Evolutionary conservation across 2,888 invertebrate species (phyloP).

Genomic region (Drosophila seclusa): DNA sequence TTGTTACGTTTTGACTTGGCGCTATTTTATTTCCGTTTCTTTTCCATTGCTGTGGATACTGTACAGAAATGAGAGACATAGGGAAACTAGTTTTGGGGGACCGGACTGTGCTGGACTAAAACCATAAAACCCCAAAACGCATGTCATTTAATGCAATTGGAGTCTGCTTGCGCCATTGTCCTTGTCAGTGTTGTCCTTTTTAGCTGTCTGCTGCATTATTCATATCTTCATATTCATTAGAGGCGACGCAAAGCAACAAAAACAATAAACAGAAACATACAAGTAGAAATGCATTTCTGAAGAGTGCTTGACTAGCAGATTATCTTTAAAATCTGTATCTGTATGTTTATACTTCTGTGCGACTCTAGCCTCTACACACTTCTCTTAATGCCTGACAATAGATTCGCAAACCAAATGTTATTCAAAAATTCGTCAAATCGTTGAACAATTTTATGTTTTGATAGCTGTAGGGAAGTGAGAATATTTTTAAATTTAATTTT

Average conservation of each 20-base stretch:
- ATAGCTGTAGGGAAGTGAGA: neutral
- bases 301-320: neutral
- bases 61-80: neutral
- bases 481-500: neutral
- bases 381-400: neutral
- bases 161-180: conserved; percentile 31
- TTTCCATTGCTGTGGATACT: neutral
- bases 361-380: neutral
- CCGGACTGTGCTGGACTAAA: neutral
- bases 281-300: neutral
- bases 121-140: conserved; percentile 54
- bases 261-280: conserved; percentile 14
- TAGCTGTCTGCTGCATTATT: conserved; percentile 47
- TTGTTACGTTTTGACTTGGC: conserved; percentile 32
- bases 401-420: neutral
- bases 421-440: neutral
- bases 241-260: conserved; percentile 19
- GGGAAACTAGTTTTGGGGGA: neutral
- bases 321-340: neutral
- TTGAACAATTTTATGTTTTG: neutral
- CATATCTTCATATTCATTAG: conserved; percentile 77
- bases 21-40: neutral
- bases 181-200: conserved; percentile 29
- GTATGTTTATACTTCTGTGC: neutral
- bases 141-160: conserved; percentile 74